Conservation (phyloP, 2,888 invertebrate species). For the Drepanosiphum platanoidis region DNA sequence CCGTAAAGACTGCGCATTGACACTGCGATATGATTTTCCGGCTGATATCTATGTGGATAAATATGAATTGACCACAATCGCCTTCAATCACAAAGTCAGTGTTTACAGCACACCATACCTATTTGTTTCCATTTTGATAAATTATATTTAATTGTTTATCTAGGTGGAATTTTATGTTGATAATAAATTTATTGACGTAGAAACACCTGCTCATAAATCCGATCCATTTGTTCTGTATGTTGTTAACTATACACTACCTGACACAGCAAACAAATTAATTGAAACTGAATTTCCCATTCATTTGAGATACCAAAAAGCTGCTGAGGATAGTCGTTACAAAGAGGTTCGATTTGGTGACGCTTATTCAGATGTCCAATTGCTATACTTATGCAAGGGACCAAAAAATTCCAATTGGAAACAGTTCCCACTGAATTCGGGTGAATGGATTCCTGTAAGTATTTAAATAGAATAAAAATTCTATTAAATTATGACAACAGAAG, state of each 20-base stretch:
- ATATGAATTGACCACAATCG: conserved; percentile 42
- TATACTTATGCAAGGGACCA: conserved; percentile 49
- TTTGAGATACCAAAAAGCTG: conserved; percentile 50
- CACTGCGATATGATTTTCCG: conserved; percentile 51
- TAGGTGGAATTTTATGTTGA: conserved; percentile 56
- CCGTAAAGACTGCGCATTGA: conserved; percentile 45
- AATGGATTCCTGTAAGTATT: conserved; percentile 56
- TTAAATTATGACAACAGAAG: not conserved
- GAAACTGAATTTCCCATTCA: conserved; percentile 53
- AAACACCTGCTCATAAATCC: conserved; percentile 48
- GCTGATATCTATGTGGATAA: conserved; percentile 56
- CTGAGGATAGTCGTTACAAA: conserved; percentile 50
- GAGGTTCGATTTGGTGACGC: conserved; percentile 52
- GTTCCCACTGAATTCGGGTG: conserved; percentile 31
- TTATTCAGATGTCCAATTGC: conserved; percentile 55
- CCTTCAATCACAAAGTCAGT: conserved; percentile 34
- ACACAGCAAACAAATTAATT: conserved; percentile 48
- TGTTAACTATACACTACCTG: conserved; percentile 49
- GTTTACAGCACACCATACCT: not conserved
- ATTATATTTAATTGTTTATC: not conserved
- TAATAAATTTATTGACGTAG: conserved; percentile 57
- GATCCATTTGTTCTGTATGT: conserved; percentile 53
- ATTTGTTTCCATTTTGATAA: not conserved
- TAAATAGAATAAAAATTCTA: not conserved
- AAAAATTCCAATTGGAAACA: conserved; percentile 52